Percentiles rank a stretch among this genome's conserved stretches.
Evolutionary conservation across 2,113 vertebrate genomes (phyloP).

Genomic region (Tricholaema leucomelas): DNA sequence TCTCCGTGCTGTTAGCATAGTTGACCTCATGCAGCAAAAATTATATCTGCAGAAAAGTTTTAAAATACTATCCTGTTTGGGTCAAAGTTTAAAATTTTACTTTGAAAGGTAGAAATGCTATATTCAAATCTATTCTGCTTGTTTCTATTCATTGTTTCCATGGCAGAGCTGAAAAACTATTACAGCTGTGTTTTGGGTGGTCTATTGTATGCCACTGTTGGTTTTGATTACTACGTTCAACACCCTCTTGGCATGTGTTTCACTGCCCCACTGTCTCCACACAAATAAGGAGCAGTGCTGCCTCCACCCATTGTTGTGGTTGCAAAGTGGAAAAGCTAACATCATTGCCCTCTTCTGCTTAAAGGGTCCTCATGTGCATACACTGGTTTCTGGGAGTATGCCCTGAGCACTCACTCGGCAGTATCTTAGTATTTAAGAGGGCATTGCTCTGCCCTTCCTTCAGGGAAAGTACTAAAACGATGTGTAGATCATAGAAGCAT

Average conservation of each 20-base stretch:
- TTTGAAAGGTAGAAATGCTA: not conserved
- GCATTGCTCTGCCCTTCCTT: not conserved
- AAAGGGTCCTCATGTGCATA: not conserved
- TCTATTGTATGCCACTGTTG: constrained; percentile 56
- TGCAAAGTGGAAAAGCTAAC: not conserved
- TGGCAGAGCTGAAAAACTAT: constrained; percentile 35
- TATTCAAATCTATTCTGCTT: constrained; percentile 37
- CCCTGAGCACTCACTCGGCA: not conserved
- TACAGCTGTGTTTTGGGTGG: constrained; percentile 67
- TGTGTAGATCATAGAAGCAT: not conserved
- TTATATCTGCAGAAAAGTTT: not conserved
- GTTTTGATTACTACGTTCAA: constrained; percentile 56
- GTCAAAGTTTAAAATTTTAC: constrained; percentile 24
- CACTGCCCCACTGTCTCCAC: constrained; percentile 23
- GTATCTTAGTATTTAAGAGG: not conserved
- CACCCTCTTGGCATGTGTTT: constrained; percentile 17
- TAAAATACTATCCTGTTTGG: not conserved
- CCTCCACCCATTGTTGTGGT: not conserved
- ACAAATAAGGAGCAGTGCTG: constrained; percentile 33
- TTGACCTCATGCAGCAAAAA: constrained; percentile 1
- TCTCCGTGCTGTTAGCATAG: not conserved
- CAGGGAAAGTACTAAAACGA: not conserved
- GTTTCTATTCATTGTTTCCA: constrained; percentile 47
- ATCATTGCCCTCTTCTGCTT: not conserved
- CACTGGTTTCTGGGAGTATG: rapidly evolving